Conservation (phyloP, 2,113 vertebrate genomes). For the Cavia porcellus region DNA sequence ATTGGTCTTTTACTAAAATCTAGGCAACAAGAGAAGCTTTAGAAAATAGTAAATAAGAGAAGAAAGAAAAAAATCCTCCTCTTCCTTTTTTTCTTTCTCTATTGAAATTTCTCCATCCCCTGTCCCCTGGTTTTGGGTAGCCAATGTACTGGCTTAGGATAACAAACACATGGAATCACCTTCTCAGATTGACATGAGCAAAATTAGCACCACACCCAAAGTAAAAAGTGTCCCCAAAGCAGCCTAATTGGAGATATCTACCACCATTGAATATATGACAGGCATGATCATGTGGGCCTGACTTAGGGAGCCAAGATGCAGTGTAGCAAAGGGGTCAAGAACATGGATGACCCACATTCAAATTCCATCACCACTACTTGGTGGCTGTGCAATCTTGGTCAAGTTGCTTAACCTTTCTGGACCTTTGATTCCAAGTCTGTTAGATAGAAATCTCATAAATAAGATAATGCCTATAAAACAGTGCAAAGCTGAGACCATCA, state of each 20-base stretch:
- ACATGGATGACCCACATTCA: not conserved
- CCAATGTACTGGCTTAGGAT: conserved; percentile 47
- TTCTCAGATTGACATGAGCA: conserved; percentile 56
- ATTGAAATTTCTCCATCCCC: not conserved
- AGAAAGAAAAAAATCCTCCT: conserved; percentile 75
- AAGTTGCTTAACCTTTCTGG: not conserved
- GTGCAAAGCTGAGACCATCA: not conserved
- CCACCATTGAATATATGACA: not conserved
- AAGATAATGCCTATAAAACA: not conserved
- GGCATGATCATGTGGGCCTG: not conserved
- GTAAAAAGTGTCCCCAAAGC: not conserved
- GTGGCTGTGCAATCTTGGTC: not conserved
- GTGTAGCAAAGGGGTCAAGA: not conserved
- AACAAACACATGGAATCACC: conserved; percentile 44
- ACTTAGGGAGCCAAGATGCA: not conserved
- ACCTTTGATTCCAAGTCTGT: not conserved
- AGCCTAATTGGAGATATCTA: not conserved
- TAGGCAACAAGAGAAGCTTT: conserved; percentile 58
- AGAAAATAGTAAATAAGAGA: conserved; percentile 74
- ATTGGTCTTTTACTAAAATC: conserved; percentile 65
- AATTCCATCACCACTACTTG: not conserved
- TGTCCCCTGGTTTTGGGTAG: conserved; percentile 67
- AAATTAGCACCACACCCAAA: not conserved
- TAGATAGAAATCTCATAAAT: not conserved
- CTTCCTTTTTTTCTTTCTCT: conserved; percentile 65